Base-by-base conservation (phyloP, 2,797 vertebrate species). In the Eulemur coronatus region DNA sequence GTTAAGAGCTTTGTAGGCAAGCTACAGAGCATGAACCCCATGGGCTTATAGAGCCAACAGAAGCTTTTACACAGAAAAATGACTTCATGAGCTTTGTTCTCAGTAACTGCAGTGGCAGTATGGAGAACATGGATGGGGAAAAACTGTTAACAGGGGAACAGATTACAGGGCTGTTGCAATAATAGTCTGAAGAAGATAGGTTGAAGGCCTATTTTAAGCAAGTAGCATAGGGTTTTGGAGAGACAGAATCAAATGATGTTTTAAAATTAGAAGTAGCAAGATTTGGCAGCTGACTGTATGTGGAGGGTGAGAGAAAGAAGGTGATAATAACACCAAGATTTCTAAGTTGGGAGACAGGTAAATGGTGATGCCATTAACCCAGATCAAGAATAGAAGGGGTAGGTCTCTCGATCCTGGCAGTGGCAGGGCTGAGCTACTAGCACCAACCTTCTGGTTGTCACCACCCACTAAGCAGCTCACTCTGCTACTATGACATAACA, bases 261-360 rank as follows among this genome's bases (percentile, higher is more conserved):
- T 97, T 96, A 97, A 98, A 97, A 97, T 97, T 97, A 97, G 95
- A 97, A 96, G 80, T 81, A 94, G 86, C 91, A 96, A 94, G 30
- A 95, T 94, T 89, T 97, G 96, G 94, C 95, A 97, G 82, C 95
- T 97, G 88, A 96, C 90, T 89, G 2, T 61, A 55, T 57, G n/a
- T 81, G 89, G 85, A 28, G 46, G 35, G 79, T 91, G 88, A 97
- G 88, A 96, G 63, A 88, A 96, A 84, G 79, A 52, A 97, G 63
- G 96, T 97, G 96, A 96, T 93, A 97, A 96, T 87, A 84, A 93
- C 96, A 94, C 94, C 67, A 94, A 84, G 14, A 33, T 85, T 97
- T 92, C 94, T 94, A 91, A 97, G 50, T 91, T 72, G 10, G 70
- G 95, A 94, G 73, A 85, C 75, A 97, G 94, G 97, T 98, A 95